A percentile compares a stretch with the other conserved stretches of the same genome.
These are phyloP conservation scores for Natrix natrix DNA, from an alignment of 2,797 vertebrate genomes.

Conservation along the genomic window DNA sequence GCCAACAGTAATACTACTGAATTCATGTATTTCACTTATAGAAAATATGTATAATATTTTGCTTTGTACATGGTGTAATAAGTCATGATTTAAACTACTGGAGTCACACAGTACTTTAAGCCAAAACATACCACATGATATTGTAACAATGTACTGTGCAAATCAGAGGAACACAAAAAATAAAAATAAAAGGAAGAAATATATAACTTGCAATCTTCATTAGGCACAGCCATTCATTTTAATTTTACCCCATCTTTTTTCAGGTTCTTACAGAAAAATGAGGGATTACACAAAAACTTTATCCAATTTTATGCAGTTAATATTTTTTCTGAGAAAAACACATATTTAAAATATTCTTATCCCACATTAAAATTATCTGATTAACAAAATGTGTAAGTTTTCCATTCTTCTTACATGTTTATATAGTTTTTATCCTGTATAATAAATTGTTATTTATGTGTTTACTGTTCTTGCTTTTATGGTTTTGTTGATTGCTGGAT, in stretches of 20 bases:
- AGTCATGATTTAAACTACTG: not conserved
- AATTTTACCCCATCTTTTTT: not conserved
- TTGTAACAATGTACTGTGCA: not conserved
- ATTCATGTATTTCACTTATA: not conserved
- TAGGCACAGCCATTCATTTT: not conserved
- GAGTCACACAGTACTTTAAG: not conserved
- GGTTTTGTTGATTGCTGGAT: not conserved
- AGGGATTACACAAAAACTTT: not conserved
- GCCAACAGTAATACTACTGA: constrained; percentile 34
- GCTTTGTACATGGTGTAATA: not conserved
- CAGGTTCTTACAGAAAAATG: not conserved
- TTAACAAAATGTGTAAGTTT: not conserved
- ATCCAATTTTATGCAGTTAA: not conserved
- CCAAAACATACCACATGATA: not conserved
- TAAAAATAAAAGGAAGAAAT: constrained; percentile 20
- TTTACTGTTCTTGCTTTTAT: not conserved
- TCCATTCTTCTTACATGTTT: not conserved
- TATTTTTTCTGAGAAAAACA: not conserved
- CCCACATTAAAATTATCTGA: not conserved
- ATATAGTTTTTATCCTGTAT: not conserved
- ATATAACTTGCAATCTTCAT: not conserved
- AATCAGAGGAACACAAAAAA: constrained; percentile 2
- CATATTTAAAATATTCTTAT: not conserved
- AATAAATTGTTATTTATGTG: not conserved
- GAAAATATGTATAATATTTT: constrained; percentile 1